Percentiles rank a stretch among this genome's conserved stretches.
phyloP scores from a whole-genome alignment of 35 echinoderm and acorn worm species.

The Ptychodera flava region DNA sequence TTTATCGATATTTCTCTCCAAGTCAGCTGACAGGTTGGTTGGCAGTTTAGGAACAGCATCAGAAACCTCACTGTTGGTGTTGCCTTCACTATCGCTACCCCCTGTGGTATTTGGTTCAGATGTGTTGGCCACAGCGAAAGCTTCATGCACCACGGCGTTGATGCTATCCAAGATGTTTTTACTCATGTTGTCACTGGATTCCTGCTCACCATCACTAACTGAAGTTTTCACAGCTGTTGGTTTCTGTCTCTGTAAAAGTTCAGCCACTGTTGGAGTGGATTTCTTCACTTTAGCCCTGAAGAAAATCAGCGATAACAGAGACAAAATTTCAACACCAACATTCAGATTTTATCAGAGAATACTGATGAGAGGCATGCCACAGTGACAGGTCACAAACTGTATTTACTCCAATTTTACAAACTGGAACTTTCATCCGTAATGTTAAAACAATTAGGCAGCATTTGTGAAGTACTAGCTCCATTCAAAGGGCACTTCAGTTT shows the following conservation, averaged over 20 bases:
- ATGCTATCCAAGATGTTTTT: neutral
- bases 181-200: neutral
- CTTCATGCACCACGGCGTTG: neutral
- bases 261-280: conserved; percentile 69
- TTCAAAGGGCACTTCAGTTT: too few relatives aligned
- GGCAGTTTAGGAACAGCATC: conserved; percentile 27
- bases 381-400: too few relatives aligned
- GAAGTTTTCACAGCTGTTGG: neutral
- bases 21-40: conserved; percentile 18
- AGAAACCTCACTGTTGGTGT: neutral
- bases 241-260: conserved; percentile 54
- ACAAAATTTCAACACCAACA: too few relatives aligned
- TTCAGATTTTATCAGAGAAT: too few relatives aligned
- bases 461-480: too few relatives aligned
- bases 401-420: too few relatives aligned
- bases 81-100: neutral
- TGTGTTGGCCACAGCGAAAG: neutral
- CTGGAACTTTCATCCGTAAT: too few relatives aligned
- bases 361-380: too few relatives aligned
- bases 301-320: too few relatives aligned
- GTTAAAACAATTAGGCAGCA: too few relatives aligned
- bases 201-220: neutral
- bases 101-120: neutral
- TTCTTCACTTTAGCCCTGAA: neutral
- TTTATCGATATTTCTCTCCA: conserved; percentile 61